Conservation (phyloP, 2,113 vertebrate species). For the Malurus cyaneus region DNA sequence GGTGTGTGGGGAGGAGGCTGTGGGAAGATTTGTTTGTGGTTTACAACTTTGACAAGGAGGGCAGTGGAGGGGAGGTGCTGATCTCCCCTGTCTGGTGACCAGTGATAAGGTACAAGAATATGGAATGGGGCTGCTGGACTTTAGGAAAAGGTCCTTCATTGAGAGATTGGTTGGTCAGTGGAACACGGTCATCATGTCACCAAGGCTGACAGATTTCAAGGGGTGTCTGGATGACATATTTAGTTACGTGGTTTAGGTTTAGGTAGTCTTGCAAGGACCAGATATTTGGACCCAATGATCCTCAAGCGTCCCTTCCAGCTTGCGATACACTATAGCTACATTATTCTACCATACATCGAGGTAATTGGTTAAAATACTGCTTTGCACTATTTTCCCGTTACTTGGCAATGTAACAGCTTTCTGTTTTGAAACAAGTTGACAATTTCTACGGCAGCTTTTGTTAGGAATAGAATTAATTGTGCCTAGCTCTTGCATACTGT, state of each 20-base stretch:
- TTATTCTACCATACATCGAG: not conserved
- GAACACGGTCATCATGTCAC: not conserved
- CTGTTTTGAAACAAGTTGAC: not conserved
- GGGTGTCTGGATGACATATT: not conserved
- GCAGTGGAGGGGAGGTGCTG: not conserved
- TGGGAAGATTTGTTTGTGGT: not conserved
- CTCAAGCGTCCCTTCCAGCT: not conserved
- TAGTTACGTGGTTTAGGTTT: not conserved
- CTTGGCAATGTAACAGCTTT: not conserved
- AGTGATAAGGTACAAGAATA: not conserved
- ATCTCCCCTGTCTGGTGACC: not conserved
- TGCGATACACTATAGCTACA: not conserved
- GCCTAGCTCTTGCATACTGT: not conserved
- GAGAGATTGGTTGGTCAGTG: not conserved
- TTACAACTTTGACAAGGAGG: not conserved
- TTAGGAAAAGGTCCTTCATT: not conserved
- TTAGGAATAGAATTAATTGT: not conserved
- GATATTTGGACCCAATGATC: not conserved
- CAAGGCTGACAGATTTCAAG: not conserved
- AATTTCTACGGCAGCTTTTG: not conserved
- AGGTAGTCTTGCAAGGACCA: not conserved
- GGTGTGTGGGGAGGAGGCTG: not conserved
- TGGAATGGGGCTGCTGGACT: not conserved
- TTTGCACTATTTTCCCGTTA: not conserved
- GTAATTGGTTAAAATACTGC: not conserved